A percentile compares a stretch with the other conserved stretches of the same genome.
Evolutionary conservation across 2,797 vertebrate species (phyloP).

Genomic region (Pyrocephalus nanus): DNA sequence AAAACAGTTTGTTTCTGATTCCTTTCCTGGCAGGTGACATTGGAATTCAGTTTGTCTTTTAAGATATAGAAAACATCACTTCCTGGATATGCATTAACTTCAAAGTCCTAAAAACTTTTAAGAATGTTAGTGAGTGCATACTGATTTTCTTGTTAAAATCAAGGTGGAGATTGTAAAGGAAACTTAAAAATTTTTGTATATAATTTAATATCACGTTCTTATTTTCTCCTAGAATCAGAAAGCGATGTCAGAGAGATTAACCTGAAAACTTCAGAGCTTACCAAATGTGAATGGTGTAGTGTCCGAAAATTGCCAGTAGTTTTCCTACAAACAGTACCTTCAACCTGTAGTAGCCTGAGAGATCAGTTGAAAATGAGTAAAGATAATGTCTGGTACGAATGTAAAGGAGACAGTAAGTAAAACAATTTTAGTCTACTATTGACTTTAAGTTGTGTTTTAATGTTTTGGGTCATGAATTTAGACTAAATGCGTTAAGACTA

Average conservation of each 20-base stretch:
- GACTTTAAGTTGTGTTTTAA: neutral
- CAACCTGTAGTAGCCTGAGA: conserved; percentile 85
- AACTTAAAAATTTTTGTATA: neutral
- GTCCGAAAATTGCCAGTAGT: conserved; percentile 91
- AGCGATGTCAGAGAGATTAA: conserved; percentile 75
- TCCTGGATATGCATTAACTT: neutral
- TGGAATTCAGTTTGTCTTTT: neutral
- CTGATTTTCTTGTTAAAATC: neutral
- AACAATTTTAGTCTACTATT: neutral
- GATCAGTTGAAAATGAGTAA: conserved; percentile 85
- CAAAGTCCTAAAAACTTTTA: neutral
- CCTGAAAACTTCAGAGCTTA: conserved; percentile 87
- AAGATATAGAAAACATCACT: neutral
- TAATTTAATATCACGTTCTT: neutral
- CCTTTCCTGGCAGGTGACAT: neutral
- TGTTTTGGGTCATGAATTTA: neutral
- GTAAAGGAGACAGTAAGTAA: conserved; percentile 83
- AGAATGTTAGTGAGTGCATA: neutral
- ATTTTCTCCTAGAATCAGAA: conserved; percentile 69
- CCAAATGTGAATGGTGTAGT: conserved; percentile 94
- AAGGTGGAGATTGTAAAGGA: neutral
- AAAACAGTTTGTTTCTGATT: neutral
- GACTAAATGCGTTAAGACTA: neutral
- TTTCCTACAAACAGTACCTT: conserved; percentile 87
- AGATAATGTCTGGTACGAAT: conserved; percentile 88